Conservation (phyloP, 2,113 vertebrate genomes). For the Urocynchramus pylzowi region DNA sequence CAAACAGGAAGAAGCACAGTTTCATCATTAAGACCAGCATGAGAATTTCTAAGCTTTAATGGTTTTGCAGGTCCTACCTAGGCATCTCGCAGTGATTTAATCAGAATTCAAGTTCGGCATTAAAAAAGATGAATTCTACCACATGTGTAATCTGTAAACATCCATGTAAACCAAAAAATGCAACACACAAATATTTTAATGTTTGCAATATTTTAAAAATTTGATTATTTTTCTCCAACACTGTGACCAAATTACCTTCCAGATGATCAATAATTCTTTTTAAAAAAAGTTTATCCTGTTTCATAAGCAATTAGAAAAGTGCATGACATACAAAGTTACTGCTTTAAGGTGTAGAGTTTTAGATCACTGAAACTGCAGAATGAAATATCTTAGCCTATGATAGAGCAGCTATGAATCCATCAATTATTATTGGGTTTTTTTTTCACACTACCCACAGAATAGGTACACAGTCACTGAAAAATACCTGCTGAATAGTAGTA, state of each 20-base stretch:
- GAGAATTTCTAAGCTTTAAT: not conserved
- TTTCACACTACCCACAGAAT: not conserved
- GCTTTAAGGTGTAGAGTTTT: not conserved
- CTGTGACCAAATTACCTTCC: not conserved
- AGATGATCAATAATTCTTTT: not conserved
- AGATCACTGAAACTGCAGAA: not conserved
- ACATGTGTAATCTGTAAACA: not conserved
- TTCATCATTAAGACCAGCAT: not conserved
- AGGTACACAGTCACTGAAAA: not conserved
- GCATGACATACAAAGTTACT: accelerated
- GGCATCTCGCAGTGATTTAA: not conserved
- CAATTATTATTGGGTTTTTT: not conserved
- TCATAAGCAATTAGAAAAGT: not conserved
- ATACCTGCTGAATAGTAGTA: not conserved
- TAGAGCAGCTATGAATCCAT: not conserved
- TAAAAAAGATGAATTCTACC: not conserved
- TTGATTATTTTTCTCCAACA: not conserved
- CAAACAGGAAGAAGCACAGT: not conserved
- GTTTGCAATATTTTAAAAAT: not conserved
- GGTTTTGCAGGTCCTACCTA: not conserved
- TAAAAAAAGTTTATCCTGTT: not conserved
- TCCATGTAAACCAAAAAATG: not conserved
- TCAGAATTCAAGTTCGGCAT: not conserved
- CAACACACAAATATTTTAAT: not conserved
- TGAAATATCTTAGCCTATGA: not conserved